phyloP scores from a whole-genome alignment of 2,113 vertebrate species.

The Planiliza haematocheilus region DNA sequence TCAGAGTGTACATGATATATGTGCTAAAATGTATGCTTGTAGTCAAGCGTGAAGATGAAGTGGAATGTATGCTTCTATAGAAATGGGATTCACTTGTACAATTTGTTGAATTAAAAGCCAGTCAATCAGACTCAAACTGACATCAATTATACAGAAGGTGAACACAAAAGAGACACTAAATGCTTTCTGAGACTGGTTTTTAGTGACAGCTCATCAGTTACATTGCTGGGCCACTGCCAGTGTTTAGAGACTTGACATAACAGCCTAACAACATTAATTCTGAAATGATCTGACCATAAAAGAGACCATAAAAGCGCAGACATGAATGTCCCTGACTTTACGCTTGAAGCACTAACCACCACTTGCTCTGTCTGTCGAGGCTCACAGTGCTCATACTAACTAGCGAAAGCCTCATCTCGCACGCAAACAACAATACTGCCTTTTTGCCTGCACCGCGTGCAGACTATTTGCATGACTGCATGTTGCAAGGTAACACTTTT shows the following conservation, averaged over 20 bases:
- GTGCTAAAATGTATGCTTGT: slow-evolving; percentile 24
- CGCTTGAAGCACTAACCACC: slow-evolving; percentile 75
- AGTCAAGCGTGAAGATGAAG: slow-evolving; percentile 4
- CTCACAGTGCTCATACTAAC: slow-evolving; percentile 71
- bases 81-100: neutral
- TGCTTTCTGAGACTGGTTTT: slow-evolving; percentile 28
- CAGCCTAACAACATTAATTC: slow-evolving; percentile 42
- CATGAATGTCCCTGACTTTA: slow-evolving; percentile 58
- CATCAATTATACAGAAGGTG: slow-evolving; percentile 7
- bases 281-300: slow-evolving; percentile 50
- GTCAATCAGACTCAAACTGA: slow-evolving; percentile 17
- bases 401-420: slow-evolving; percentile 51
- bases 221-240: slow-evolving; percentile 11
- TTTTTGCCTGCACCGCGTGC: slow-evolving; percentile 37
- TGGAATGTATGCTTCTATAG: neutral
- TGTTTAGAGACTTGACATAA: slow-evolving; percentile 30
- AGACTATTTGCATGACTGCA: slow-evolving; percentile 74
- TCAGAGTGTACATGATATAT: neutral
- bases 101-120: slow-evolving; percentile 10
- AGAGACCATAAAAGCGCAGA: slow-evolving; percentile 40
- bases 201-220: slow-evolving; percentile 29
- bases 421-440: slow-evolving; percentile 27
- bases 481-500: slow-evolving; percentile 73
- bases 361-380: slow-evolving; percentile 64
- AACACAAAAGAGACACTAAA: slow-evolving; percentile 17